Evolutionary conservation across 2,888 invertebrate genomes (phyloP), one percentile per base, ranked within the genome.

Genomic region (Sarcophaga carnaria): DNA sequence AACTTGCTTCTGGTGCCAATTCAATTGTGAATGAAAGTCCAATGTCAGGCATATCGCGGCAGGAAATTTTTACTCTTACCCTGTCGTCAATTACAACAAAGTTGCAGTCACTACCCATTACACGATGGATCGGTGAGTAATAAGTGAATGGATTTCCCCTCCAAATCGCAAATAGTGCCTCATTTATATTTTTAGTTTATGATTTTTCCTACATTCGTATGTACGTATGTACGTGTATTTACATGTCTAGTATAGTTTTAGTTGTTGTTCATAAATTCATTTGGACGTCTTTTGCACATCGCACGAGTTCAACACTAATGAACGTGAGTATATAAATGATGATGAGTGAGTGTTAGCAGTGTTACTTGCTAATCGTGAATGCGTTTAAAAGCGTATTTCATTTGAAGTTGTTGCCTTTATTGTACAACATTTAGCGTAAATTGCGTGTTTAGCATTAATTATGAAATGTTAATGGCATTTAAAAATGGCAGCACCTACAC

Each of bases 381-480:
- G 86, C 86, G 82, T 78, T 76, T 49, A 80, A 76, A 77, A 70
- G 62, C 62, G 17, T 37, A 45, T 11, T 45, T 37, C 17, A 60
- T 27, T 69, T 74, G 70, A 27, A 66, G 67, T 64, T 77, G 72
- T 60, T 45, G 47, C 49, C 27, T 25, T 62, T 71, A 25, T 62
- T 69, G 60, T 76, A 78, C 63, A 83, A 86, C 76, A 90, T 92
- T 91, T 91, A 90, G 90, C 88, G 89, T 88, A 90, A 92, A 91
- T 92, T 89, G 92, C 92, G 92, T 92, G 92, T 91, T 92, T 91
- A 90, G 91, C 90, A 91, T 91, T 91, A 91, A 92, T 92, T 92
- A 91, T 90, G 90, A 89, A 90, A 90, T 89, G 88, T 90, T 90
- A 92, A 92, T 92, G 90, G 90, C 88, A 83, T 89, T 87, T 86